Percentiles rank a stretch among this genome's conserved stretches.
phyloP scores from a whole-genome alignment of 2,797 vertebrate genomes.

The Xerus rutilus region DNA sequence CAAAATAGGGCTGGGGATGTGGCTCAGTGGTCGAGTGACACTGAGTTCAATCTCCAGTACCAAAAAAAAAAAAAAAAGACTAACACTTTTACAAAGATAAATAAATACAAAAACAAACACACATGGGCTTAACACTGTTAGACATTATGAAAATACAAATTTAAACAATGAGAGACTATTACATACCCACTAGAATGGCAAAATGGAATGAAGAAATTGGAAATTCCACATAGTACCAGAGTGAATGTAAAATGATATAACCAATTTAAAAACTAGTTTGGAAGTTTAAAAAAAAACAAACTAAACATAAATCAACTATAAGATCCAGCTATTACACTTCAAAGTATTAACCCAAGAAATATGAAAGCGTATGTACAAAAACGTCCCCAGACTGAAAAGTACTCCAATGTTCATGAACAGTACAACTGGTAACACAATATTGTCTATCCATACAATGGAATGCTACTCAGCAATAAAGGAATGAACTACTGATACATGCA shows the following conservation, averaged over 20 bases:
- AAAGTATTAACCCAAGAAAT: too few relatives aligned
- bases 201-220: background rate
- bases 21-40: too few relatives aligned
- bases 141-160: conserved; percentile 3
- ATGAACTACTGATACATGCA: too few relatives aligned
- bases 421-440: too few relatives aligned
- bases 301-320: background rate
- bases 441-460: too few relatives aligned
- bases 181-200: background rate
- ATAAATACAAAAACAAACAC: background rate
- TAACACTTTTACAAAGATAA: background rate
- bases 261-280: background rate
- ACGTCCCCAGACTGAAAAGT: too few relatives aligned
- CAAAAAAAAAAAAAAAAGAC: background rate
- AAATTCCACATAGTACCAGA: background rate
- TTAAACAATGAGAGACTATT: background rate
- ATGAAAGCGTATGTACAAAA: too few relatives aligned
- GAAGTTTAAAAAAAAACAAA: background rate
- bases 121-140: background rate
- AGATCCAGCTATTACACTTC: background rate
- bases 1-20: too few relatives aligned
- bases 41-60: too few relatives aligned
- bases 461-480: too few relatives aligned
- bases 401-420: too few relatives aligned
- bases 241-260: background rate